Base-by-base conservation (phyloP, 2,113 vertebrate genomes). In the Lagopus leucura region DNA sequence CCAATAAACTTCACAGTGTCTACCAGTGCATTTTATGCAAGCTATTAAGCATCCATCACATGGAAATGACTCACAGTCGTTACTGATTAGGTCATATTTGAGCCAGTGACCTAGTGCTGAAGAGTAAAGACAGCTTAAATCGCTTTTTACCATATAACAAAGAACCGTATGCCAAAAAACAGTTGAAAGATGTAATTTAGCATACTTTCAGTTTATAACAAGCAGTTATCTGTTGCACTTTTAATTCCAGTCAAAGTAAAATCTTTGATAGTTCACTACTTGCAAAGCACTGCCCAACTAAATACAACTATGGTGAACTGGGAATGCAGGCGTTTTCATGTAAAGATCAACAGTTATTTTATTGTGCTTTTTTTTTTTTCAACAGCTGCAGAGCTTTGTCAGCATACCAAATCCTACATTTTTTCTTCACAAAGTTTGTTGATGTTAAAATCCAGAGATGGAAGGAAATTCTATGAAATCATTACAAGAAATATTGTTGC, bases 71-170 rank as follows among this genome's bases (percentile, higher is more conserved):
- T 93, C 89, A 50, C 78, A 78, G 83, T 87, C 86, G 82, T 82
- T 93, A 91, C 76, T 92, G 91, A 92, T 90, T 93, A 96, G 87
- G 88, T 95, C 75, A 86, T 90, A 82, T 82, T 83, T 90, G 84
- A 91, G 82, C 80, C 84, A 95, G 67, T 94, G 90, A 94, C 94
- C 91, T 94, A 81, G 70, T 86, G 52, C 4, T 93, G 86, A 93
- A 87, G 45, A 88, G 52, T n/a, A 94, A 60, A 47, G 65, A 94
- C 91, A 95, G 32, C n/a, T 90, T 70, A 86, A 92, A 91, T 86
- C 81, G 50, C 81, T 94, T 95, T 92, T 70, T 79, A 82, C 45
- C 30, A 28, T 65, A 50, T 64, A 55, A 47, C 76, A 92, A 92
- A 88, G 13, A 77, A 42, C 24, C 61, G 30, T 82, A 61, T 54